Percentiles rank a stretch among this genome's conserved stretches.
Conservation (phyloP, 2,797 vertebrate species). For the Novumbra hubbsi region DNA sequence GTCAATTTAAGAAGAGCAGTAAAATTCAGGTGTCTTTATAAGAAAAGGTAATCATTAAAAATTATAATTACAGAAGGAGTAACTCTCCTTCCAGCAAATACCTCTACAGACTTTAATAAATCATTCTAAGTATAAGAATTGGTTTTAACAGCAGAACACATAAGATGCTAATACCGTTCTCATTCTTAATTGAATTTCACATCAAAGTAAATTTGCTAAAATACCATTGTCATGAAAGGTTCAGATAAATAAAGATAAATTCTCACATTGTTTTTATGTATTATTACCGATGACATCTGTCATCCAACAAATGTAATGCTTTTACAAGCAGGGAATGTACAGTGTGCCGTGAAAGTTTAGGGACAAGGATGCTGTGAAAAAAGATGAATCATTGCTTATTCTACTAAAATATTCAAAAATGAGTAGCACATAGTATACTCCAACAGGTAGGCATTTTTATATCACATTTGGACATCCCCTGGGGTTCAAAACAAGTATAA, state of each 20-base stretch:
- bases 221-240: not conserved
- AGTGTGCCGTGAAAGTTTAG: conserved; percentile 40
- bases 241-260: conserved; percentile 14
- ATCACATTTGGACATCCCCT: too few relatives aligned
- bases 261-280: conserved; percentile 25
- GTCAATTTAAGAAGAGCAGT: conserved; percentile 10
- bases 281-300: conserved; percentile 23
- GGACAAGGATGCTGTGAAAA: too few relatives aligned
- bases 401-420: too few relatives aligned
- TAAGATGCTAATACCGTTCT: conserved; percentile 20
- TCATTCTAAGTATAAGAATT: conserved; percentile 25
- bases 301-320: conserved; percentile 26
- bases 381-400: too few relatives aligned
- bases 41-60: conserved; percentile 24
- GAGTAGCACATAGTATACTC: too few relatives aligned
- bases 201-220: conserved; percentile 27
- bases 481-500: too few relatives aligned
- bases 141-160: conserved; percentile 21
- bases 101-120: not conserved
- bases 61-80: conserved; percentile 33
- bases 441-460: too few relatives aligned
- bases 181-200: conserved; percentile 31
- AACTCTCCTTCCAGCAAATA: conserved; percentile 13
- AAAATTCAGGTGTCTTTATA: conserved; percentile 12
- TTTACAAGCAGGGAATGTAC: conserved; percentile 35